A percentile compares a stretch with the other conserved stretches of the same genome.
Evolutionary conservation across 2,113 vertebrate genomes (phyloP).

Genomic region (Hippopotamus amphibius): DNA sequence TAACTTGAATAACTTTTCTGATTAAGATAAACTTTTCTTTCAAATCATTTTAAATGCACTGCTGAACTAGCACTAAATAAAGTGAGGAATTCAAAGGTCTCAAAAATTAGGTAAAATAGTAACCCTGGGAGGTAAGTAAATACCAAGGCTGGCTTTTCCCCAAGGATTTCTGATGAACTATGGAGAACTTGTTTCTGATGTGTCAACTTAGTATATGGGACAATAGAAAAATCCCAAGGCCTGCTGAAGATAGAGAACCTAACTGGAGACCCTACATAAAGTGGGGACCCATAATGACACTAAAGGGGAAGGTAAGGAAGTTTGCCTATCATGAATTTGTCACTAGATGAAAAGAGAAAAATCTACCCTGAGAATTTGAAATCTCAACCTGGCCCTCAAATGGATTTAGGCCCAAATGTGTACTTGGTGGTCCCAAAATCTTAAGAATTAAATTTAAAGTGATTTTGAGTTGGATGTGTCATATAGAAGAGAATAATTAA

Average conservation of each 20-base stretch:
- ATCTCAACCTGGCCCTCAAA: background rate
- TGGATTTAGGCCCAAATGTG: background rate
- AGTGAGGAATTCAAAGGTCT: background rate
- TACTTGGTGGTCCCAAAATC: background rate
- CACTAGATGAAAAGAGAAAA: background rate
- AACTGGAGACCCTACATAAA: background rate
- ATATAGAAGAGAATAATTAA: background rate
- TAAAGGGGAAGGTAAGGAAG: background rate
- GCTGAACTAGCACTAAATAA: background rate
- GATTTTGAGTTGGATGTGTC: background rate
- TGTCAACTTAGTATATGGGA: background rate
- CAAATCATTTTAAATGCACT: background rate
- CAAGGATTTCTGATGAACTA: background rate
- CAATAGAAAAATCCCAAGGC: background rate
- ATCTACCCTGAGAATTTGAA: background rate
- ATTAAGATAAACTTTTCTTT: constrained; percentile 21
- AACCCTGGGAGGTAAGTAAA: background rate
- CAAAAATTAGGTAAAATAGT: background rate
- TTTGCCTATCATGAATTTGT: background rate
- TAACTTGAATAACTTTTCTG: background rate
- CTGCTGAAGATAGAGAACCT: background rate
- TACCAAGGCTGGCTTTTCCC: background rate
- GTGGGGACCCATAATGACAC: background rate
- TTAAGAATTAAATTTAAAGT: background rate
- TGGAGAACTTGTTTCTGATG: background rate